Percentiles rank a stretch among this genome's conserved stretches.
phyloP scores from a whole-genome alignment of 2,888 invertebrate species.

The Epistrophella euchroma region DNA sequence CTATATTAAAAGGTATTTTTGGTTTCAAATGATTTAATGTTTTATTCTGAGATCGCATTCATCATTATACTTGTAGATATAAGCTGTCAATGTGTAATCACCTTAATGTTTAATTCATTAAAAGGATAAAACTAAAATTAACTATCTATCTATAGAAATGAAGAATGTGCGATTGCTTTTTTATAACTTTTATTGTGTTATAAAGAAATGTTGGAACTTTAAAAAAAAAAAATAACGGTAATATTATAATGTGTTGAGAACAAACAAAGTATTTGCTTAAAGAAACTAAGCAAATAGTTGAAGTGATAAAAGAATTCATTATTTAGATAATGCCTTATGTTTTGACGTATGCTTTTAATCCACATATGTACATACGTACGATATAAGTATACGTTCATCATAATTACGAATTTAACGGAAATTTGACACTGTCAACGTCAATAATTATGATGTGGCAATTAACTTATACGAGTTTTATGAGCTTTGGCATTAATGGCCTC shows the following conservation, averaged over 20 bases:
- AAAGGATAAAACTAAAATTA: background rate
- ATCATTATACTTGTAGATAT: background rate
- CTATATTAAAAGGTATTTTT: background rate
- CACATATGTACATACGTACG: too few species aligned
- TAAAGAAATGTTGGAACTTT: too few species aligned
- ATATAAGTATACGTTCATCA: background rate
- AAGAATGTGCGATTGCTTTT: background rate
- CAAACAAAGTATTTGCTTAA: background rate
- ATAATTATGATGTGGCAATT: background rate
- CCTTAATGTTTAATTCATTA: background rate
- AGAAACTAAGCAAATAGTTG: background rate
- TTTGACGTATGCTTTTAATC: too few species aligned
- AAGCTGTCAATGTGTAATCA: background rate
- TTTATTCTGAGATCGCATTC: background rate
- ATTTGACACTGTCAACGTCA: conserved; percentile 1
- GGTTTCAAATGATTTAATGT: background rate
- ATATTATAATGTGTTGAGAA: background rate
- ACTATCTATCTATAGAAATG: background rate
- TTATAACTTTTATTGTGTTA: background rate
- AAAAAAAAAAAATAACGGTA: background rate
- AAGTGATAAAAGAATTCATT: background rate
- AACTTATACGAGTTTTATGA: background rate
- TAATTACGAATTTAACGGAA: background rate
- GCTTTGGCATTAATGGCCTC: background rate
- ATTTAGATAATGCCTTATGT: background rate